Percentiles rank a stretch among this genome's conserved stretches.
These are phyloP conservation scores for Drosophila cardini DNA, from an alignment of 1,140 invertebrate species.

Conservation along the genomic window DNA sequence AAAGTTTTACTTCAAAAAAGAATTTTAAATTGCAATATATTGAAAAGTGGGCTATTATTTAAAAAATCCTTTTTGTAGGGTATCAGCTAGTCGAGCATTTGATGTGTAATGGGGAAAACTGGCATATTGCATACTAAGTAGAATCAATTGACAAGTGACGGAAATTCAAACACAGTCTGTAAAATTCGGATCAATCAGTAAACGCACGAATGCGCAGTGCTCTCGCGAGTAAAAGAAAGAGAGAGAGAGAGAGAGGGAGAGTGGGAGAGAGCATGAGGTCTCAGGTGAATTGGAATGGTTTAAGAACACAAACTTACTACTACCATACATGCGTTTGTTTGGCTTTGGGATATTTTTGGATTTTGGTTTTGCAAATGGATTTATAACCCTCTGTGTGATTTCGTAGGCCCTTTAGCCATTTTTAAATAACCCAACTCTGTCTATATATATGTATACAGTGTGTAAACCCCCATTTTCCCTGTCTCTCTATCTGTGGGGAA, in stretches of 20 bases:
- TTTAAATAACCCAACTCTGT: slow-evolving; percentile 71
- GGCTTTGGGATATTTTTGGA: slow-evolving; percentile 82
- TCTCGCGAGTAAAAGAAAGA: background rate
- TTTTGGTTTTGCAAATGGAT: slow-evolving; percentile 82
- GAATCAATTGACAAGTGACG: slow-evolving; percentile 29
- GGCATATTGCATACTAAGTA: slow-evolving; percentile 14
- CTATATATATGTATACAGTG: too few species aligned
- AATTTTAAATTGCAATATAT: too few species aligned
- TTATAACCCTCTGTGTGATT: slow-evolving; percentile 81
- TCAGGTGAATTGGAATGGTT: slow-evolving; percentile 17
- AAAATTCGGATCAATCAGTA: slow-evolving; percentile 32
- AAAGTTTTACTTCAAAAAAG: too few species aligned
- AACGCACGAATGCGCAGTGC: slow-evolving; percentile 26
- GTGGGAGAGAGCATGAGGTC: background rate
- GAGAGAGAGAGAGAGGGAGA: background rate
- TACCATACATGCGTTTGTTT: slow-evolving; percentile 46
- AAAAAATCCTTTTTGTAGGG: background rate
- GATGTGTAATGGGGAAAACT: background rate
- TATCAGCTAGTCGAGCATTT: background rate
- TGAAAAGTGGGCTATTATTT: background rate
- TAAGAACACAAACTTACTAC: slow-evolving; percentile 1
- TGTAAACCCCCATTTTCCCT: background rate
- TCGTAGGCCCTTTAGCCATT: slow-evolving; percentile 80
- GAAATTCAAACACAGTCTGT: slow-evolving; percentile 34
- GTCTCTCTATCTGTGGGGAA: slow-evolving; percentile 21